These are phyloP conservation scores for Zoanthus solanderi DNA, from an alignment of 92 coral and sea anemone species.

Conservation along the genomic window DNA sequence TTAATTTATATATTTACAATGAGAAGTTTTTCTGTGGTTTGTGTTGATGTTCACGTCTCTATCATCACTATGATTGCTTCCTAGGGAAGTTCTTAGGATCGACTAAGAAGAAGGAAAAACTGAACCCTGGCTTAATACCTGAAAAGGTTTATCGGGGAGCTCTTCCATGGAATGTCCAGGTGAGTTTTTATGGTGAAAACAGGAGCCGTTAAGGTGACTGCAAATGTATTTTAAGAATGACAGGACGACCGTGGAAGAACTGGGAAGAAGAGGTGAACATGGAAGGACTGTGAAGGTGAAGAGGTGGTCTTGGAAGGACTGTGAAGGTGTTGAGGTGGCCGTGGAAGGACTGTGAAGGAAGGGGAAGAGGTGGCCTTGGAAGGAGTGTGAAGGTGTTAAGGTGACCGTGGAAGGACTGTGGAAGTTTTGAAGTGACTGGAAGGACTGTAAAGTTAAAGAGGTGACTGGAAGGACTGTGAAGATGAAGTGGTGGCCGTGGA, in stretches of 20 bases:
- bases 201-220: no score
- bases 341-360: background rate
- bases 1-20: no score
- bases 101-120: slow-evolving; percentile 95
- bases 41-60: background rate
- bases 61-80: background rate
- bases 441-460: background rate
- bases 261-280: background rate
- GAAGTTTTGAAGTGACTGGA: background rate
- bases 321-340: background rate
- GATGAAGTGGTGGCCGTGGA: no score
- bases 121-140: slow-evolving; percentile 82
- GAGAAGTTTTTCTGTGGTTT: background rate
- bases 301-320: background rate
- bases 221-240: no score
- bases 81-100: slow-evolving; percentile 82
- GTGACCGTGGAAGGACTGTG: background rate
- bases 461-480: background rate
- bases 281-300: background rate
- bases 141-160: slow-evolving; percentile 92
- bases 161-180: slow-evolving; percentile 94
- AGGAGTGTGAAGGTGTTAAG: background rate
- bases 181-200: background rate
- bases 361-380: background rate
- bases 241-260: background rate